A percentile compares a stretch with the other conserved stretches of the same genome.
phyloP scores from a whole-genome alignment of 2,797 vertebrate species.

The Gouania willdenowi region DNA sequence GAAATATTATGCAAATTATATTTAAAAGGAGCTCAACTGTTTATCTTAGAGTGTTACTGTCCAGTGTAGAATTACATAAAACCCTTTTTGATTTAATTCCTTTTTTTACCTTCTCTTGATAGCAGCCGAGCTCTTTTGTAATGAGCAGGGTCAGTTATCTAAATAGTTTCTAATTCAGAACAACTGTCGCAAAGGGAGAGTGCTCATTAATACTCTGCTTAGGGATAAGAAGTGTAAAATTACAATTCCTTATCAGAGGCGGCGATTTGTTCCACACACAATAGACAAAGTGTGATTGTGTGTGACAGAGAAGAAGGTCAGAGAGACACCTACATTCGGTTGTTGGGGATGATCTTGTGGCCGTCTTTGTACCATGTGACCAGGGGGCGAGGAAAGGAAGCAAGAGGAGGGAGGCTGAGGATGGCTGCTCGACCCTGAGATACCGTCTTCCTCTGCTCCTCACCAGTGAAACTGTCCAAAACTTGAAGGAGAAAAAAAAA shows the following conservation, averaged over 20 bases:
- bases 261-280: slow-evolving; percentile 8
- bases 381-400: slow-evolving; percentile 81
- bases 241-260: slow-evolving; percentile 12
- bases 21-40: slow-evolving; percentile 31
- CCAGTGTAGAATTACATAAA: slow-evolving; percentile 44
- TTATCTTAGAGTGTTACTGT: too few species aligned
- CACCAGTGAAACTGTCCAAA: slow-evolving; percentile 79
- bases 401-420: slow-evolving; percentile 75
- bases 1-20: slow-evolving; percentile 48
- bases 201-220: slow-evolving; percentile 35
- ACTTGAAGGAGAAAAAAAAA: too few species aligned
- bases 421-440: slow-evolving; percentile 81
- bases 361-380: slow-evolving; percentile 95
- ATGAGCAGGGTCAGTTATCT: slow-evolving; percentile 48
- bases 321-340: slow-evolving; percentile 81
- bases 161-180: slow-evolving; percentile 44
- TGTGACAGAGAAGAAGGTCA: background rate
- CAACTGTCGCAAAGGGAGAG: slow-evolving; percentile 19
- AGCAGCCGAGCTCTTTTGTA: slow-evolving; percentile 31
- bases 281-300: background rate
- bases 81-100: slow-evolving; percentile 40
- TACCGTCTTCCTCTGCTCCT: slow-evolving; percentile 79
- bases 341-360: slow-evolving; percentile 90
- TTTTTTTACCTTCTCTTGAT: slow-evolving; percentile 30
- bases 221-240: slow-evolving; percentile 31